phyloP scores from a whole-genome alignment of 2,797 vertebrate species.

The Esox lucius region DNA sequence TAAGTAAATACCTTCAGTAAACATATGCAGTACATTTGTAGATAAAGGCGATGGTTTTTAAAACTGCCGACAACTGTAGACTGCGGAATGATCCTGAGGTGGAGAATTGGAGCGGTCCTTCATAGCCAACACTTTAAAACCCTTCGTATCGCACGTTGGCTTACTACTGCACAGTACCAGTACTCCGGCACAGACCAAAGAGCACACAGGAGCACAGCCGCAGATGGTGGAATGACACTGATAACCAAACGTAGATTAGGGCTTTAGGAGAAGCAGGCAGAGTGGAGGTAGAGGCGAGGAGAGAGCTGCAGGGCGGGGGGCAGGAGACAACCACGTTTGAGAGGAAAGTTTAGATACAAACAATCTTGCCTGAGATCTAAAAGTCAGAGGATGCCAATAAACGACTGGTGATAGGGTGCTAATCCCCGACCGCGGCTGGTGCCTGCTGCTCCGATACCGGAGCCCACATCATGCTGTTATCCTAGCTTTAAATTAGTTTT shows the following conservation, averaged over 20 bases:
- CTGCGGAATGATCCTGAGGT: background rate
- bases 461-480: slow-evolving; percentile 22
- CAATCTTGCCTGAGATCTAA: slow-evolving; percentile 29
- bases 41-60: too few species aligned
- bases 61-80: background rate
- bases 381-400: slow-evolving; percentile 29
- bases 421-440: slow-evolving; percentile 37
- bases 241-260: slow-evolving; percentile 12
- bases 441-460: slow-evolving; percentile 3
- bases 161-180: too few species aligned
- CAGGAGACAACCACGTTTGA: background rate
- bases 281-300: background rate
- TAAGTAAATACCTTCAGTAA: too few species aligned
- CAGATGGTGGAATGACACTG: background rate
- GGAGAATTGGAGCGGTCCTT: background rate
- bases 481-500: slow-evolving; percentile 17
- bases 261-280: background rate
- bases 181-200: background rate
- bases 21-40: too few species aligned
- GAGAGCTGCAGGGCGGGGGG: background rate
- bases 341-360: slow-evolving; percentile 23
- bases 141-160: background rate
- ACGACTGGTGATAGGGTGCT: slow-evolving; percentile 30
- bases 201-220: background rate
- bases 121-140: background rate